phyloP scores from a whole-genome alignment of 1,140 invertebrate genomes.

The Cotesia glomerata region DNA sequence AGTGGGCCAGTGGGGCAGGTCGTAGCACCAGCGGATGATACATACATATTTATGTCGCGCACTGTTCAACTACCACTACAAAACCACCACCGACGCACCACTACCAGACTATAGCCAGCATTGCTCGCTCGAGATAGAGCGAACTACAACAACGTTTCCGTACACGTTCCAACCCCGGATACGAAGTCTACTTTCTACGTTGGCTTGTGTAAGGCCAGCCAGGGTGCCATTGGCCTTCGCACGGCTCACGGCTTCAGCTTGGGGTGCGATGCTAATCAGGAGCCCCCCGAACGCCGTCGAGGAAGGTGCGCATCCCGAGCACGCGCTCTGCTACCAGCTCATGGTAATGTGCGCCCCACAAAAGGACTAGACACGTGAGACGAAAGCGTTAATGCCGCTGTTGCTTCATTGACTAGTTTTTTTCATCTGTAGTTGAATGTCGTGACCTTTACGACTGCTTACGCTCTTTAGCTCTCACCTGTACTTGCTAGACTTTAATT shows the following conservation, averaged over 20 bases:
- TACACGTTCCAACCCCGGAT: constrained; percentile 18
- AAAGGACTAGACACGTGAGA: constrained; percentile 42
- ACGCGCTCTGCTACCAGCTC: constrained; percentile 41
- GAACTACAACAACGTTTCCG: background rate
- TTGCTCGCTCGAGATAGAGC: background rate
- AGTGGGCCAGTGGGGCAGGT: constrained; percentile 62
- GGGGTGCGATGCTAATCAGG: constrained; percentile 55
- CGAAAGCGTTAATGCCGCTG: constrained; percentile 36
- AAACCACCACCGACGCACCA: constrained; percentile 33
- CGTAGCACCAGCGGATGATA: constrained; percentile 55
- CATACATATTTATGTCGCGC: constrained; percentile 65
- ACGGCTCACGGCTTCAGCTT: constrained; percentile 34
- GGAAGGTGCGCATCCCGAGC: constrained; percentile 50
- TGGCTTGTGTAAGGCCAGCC: constrained; percentile 33
- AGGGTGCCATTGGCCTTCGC: constrained; percentile 59
- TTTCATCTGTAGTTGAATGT: background rate
- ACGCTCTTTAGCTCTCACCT: no score
- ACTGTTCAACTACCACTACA: constrained; percentile 48
- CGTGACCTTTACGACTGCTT: no score
- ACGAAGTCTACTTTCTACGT: background rate
- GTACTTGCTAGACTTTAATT: no score
- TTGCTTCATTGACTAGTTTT: constrained; percentile 15
- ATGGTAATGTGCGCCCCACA: constrained; percentile 41
- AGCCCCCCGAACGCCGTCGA: constrained; percentile 12
- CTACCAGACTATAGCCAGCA: constrained; percentile 1